Percentiles rank a stretch among this genome's conserved stretches.
These are phyloP conservation scores for Patiria pectinifera DNA, from an alignment of 53 echinoderm and acorn worm genomes.

Conservation along the genomic window DNA sequence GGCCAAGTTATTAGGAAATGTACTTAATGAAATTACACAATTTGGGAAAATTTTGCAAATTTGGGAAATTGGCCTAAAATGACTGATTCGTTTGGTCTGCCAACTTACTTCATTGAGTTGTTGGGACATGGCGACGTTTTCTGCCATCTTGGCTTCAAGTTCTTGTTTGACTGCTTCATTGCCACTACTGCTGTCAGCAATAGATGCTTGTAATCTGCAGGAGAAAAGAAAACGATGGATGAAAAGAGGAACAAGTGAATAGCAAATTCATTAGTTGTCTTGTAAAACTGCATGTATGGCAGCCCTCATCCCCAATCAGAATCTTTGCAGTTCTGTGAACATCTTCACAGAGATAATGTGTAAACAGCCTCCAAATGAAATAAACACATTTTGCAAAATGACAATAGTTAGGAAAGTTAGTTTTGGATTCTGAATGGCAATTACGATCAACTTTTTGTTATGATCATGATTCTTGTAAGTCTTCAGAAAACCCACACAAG, in stretches of 20 bases:
- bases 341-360: too few species aligned
- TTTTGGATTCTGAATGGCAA: too few species aligned
- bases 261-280: not conserved
- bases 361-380: too few species aligned
- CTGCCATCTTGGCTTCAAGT: conserved; percentile 50
- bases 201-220: conserved; percentile 60
- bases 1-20: too few species aligned
- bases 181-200: conserved; percentile 54
- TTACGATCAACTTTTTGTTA: too few species aligned
- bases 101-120: conserved; percentile 49
- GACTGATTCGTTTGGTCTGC: not conserved
- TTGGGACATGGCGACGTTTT: conserved; percentile 25
- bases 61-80: not conserved
- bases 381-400: too few species aligned
- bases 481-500: too few species aligned
- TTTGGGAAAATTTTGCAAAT: not conserved
- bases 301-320: too few species aligned
- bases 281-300: not conserved
- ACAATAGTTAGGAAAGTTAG: too few species aligned
- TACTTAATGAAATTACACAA: too few species aligned
- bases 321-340: too few species aligned
- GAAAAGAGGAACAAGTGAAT: not conserved
- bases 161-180: conserved; percentile 53
- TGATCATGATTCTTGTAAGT: too few species aligned
- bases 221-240: not conserved